A percentile compares a stretch with the other conserved stretches of the same genome.
Conservation (phyloP, 2,888 invertebrate species). For the Brachyptera putata region DNA sequence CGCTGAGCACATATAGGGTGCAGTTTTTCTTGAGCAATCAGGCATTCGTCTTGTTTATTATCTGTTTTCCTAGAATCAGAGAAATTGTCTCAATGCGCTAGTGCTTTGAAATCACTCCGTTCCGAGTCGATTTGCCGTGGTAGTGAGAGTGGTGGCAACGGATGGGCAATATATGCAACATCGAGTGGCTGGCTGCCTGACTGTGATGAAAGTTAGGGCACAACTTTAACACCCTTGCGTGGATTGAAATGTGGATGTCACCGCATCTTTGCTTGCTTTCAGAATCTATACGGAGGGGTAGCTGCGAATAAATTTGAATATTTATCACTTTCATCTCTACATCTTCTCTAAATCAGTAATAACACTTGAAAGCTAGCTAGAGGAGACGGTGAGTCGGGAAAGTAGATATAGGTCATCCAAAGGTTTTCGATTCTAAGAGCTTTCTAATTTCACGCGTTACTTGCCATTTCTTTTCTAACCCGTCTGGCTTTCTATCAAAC, state of each 20-base stretch:
- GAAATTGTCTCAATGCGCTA: too few species aligned
- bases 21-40: conserved; percentile 83
- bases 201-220: conserved; percentile 10
- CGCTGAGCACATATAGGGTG: conserved; percentile 87
- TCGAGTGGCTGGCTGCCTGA: background rate
- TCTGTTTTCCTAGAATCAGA: conserved; percentile 68
- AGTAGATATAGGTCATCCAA: conserved; percentile 21
- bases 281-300: conserved; percentile 6
- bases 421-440: conserved; percentile 16
- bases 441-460: conserved; percentile 19
- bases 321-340: conserved; percentile 23
- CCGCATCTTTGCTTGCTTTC: conserved; percentile 2
- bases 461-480: conserved; percentile 11
- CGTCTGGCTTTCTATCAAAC: background rate
- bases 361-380: conserved; percentile 19
- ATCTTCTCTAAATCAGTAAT: conserved; percentile 21
- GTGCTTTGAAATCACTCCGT: background rate
- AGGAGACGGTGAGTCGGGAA: conserved; percentile 4
- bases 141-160: conserved; percentile 4
- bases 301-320: conserved; percentile 22
- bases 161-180: conserved; percentile 5
- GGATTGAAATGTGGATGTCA: conserved; percentile 20
- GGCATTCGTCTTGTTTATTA: conserved; percentile 80
- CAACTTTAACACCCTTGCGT: conserved; percentile 19
- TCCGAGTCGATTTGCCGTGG: conserved; percentile 17